A percentile compares a stretch with the other conserved stretches of the same genome.
phyloP scores from a whole-genome alignment of 2,888 invertebrate species.

The Buathra laborator region DNA sequence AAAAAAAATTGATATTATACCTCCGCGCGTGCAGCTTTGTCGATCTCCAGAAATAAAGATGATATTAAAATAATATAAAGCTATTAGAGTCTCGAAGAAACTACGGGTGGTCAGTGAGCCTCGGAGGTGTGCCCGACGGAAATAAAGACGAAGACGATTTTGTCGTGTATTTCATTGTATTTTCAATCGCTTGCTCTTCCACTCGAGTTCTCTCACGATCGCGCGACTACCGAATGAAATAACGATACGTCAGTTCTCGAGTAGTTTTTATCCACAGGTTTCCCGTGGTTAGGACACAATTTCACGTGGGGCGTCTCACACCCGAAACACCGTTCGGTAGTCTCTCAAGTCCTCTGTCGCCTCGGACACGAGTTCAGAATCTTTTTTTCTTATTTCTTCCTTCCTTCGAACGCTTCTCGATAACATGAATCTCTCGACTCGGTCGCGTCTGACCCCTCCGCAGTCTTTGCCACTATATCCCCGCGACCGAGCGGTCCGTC shows the following conservation, averaged over 20 bases:
- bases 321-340: constrained; percentile 2
- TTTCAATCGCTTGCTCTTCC: constrained; percentile 7
- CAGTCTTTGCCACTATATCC: background rate
- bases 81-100: constrained; percentile 7
- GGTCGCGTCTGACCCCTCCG: constrained; percentile 10
- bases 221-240: constrained; percentile 76
- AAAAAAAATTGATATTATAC: background rate
- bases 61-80: constrained; percentile 23
- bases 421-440: constrained; percentile 26
- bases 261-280: constrained; percentile 55
- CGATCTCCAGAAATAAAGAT: background rate
- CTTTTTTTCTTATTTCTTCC: constrained; percentile 17
- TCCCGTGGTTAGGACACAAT: constrained; percentile 73
- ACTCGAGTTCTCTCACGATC: constrained; percentile 18
- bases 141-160: constrained; percentile 25
- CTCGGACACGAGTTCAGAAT: constrained; percentile 54
- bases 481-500: background rate
- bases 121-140: constrained; percentile 5
- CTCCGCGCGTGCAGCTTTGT: background rate
- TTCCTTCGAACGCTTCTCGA: constrained; percentile 9
- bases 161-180: constrained; percentile 20
- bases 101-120: constrained; percentile 21
- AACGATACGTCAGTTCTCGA: constrained; percentile 74
- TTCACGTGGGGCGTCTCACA: background rate
- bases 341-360: constrained; percentile 34